Conservation (phyloP, 2,888 invertebrate genomes). For the Diarsia rubi region DNA sequence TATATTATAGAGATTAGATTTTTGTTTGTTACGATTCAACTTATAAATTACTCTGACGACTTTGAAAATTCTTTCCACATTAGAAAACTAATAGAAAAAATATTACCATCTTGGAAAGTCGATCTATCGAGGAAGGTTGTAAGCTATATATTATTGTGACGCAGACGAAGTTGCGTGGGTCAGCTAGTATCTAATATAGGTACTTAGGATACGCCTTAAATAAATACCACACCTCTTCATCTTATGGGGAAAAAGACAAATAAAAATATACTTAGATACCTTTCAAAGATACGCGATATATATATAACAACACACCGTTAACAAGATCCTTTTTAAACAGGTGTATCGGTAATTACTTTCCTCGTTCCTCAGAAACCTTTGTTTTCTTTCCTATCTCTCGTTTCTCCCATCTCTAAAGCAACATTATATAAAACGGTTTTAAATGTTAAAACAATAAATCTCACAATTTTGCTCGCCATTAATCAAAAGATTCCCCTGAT, state of each 20-base stretch:
- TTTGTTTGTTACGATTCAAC: too few species aligned
- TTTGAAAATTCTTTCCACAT: too few species aligned
- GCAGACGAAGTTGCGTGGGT: too few species aligned
- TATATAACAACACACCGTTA: constrained; percentile 38
- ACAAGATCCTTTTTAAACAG: constrained; percentile 49
- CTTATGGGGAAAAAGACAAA: background rate
- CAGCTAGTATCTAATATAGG: too few species aligned
- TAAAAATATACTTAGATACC: constrained; percentile 1
- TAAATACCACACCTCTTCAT: background rate
- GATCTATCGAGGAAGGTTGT: too few species aligned
- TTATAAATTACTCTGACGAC: too few species aligned
- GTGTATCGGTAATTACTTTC: constrained; percentile 56
- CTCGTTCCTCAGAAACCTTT: constrained; percentile 44
- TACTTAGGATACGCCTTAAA: constrained; percentile 1
- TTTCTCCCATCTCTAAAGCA: constrained; percentile 37
- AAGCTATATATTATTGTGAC: too few species aligned
- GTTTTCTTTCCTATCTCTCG: constrained; percentile 54
- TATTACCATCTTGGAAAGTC: too few species aligned
- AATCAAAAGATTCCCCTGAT: constrained; percentile 54
- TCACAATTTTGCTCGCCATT: constrained; percentile 52
- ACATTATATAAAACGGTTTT: constrained; percentile 58
- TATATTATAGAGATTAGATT: too few species aligned
- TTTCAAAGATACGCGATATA: constrained; percentile 21
- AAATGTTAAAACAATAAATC: constrained; percentile 65
- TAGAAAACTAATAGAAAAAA: too few species aligned